These are phyloP conservation scores for Battus philenor DNA, from an alignment of 1,140 invertebrate genomes.

Conservation along the genomic window DNA sequence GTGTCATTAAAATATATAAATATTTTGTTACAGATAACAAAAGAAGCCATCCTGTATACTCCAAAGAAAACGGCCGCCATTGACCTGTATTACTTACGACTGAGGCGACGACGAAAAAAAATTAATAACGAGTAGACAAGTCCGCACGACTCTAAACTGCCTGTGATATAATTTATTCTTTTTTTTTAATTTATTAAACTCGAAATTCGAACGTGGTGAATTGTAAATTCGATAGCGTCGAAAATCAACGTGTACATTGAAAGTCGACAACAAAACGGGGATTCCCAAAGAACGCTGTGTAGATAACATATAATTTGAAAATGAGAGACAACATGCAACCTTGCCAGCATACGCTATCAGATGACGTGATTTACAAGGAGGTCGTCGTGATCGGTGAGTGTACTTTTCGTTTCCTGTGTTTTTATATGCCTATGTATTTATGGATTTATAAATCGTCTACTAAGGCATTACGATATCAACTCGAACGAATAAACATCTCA, in stretches of 20 bases:
- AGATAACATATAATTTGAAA: conserved; percentile 26
- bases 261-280: too few relatives aligned
- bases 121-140: conserved; percentile 29
- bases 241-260: too few relatives aligned
- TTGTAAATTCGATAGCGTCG: background rate
- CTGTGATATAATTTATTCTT: conserved; percentile 58
- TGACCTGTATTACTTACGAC: background rate
- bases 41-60: conserved; percentile 17
- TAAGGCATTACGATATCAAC: too few relatives aligned
- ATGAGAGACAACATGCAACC: conserved; percentile 59
- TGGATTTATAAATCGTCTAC: too few relatives aligned
- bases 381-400: conserved; percentile 80
- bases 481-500: too few relatives aligned
- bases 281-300: too few relatives aligned
- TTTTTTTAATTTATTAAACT: conserved; percentile 35
- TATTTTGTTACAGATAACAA: conserved; percentile 15
- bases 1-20: too few relatives aligned
- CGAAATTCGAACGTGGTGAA: conserved; percentile 27
- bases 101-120: conserved; percentile 16
- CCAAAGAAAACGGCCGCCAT: conserved; percentile 5
- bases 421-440: too few relatives aligned
- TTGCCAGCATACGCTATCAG: conserved; percentile 57
- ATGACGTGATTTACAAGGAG: conserved; percentile 77
- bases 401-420: too few relatives aligned
- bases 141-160: conserved; percentile 68